These are phyloP conservation scores for Phania funesta DNA, from an alignment of 2,888 invertebrate genomes.

Conservation along the genomic window DNA sequence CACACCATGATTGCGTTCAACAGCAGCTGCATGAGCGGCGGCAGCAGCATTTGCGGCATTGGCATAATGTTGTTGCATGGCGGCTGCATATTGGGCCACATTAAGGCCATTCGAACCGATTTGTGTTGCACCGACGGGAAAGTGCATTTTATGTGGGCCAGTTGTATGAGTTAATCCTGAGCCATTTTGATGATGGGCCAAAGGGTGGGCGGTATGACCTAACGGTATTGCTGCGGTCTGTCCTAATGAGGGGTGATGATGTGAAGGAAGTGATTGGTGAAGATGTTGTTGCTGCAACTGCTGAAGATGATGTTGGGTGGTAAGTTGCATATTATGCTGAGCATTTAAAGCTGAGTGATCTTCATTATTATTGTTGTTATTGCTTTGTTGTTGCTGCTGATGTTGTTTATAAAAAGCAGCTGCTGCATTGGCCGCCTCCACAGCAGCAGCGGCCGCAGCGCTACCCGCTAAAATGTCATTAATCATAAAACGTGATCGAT, in stretches of 20 bases:
- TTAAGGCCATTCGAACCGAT: conserved; percentile 75
- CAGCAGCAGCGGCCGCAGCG: conserved; percentile 74
- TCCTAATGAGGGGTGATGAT: conserved; percentile 45
- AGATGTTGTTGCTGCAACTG: conserved; percentile 53
- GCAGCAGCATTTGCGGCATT: conserved; percentile 75
- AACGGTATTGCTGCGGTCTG: conserved; percentile 42
- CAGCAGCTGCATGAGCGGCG: conserved; percentile 74
- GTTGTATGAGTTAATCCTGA: conserved; percentile 27
- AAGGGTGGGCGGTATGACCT: conserved; percentile 44
- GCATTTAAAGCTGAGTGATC: conserved; percentile 43
- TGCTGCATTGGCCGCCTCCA: conserved; percentile 72
- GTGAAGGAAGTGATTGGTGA: conserved; percentile 55
- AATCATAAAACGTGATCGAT: conserved; percentile 78
- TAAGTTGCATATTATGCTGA: conserved; percentile 68
- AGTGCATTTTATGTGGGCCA: conserved; percentile 74
- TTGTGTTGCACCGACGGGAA: conserved; percentile 74
- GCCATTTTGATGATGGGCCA: conserved; percentile 45
- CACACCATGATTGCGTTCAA: conserved; percentile 71
- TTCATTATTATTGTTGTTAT: conserved; percentile 63
- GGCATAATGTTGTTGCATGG: conserved; percentile 78
- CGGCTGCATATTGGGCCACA: conserved; percentile 77
- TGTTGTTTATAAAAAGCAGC: conserved; percentile 76
- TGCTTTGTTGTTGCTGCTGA: conserved; percentile 69
- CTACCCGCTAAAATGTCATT: conserved; percentile 78
- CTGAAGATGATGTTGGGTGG: conserved; percentile 54